phyloP scores from a whole-genome alignment of 2,888 invertebrate species.

The Deroplatys truncata region DNA sequence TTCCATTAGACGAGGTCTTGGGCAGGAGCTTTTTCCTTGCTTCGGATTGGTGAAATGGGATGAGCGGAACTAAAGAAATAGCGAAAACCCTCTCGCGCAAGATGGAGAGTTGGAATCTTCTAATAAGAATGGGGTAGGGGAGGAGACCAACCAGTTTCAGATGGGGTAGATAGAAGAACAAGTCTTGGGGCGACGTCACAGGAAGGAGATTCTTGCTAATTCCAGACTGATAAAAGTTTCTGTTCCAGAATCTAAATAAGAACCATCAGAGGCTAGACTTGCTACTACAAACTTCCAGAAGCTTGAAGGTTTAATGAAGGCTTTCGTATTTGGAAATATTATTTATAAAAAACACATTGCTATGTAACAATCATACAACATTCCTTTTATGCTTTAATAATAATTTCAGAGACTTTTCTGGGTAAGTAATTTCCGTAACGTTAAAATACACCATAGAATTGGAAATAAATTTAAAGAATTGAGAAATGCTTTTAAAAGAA shows the following conservation, averaged over 20 bases:
- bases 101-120: background rate
- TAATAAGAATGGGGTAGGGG: background rate
- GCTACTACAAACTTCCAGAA: background rate
- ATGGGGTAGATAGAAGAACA: background rate
- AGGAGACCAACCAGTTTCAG: background rate
- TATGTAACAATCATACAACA: no score
- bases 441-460: no score
- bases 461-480: no score
- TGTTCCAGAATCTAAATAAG: background rate
- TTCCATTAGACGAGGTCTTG: slow-evolving; percentile 1
- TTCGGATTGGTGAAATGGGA: background rate
- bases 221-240: background rate
- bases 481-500: no score
- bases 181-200: background rate
- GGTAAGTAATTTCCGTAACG: no score
- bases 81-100: background rate
- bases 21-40: background rate
- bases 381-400: no score
- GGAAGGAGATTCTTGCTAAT: background rate
- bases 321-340: no score
- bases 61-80: background rate
- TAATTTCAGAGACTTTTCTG: no score
- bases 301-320: no score
- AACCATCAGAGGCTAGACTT: background rate
- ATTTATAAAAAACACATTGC: no score